These are phyloP conservation scores for Trididemnum nubilum DNA, from an alignment of 23 tunicate genomes.

Conservation along the genomic window DNA sequence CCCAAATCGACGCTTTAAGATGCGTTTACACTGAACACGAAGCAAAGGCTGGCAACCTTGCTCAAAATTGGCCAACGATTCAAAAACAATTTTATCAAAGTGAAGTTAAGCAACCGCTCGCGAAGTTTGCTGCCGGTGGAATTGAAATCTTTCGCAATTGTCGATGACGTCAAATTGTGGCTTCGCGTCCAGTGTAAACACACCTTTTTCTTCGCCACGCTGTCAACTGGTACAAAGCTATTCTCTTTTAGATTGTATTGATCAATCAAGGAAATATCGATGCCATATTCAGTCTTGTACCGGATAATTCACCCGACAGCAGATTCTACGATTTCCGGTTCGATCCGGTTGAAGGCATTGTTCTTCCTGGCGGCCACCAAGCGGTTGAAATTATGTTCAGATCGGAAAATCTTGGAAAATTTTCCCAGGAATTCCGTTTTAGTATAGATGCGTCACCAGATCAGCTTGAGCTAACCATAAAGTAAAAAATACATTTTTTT, in stretches of 20 bases:
- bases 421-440: conserved; percentile 70
- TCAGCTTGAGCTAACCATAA: conserved; percentile 46
- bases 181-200: no score
- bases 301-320: conserved; percentile 42
- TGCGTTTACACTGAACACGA: no score
- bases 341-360: conserved; percentile 88
- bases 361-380: conserved; percentile 87
- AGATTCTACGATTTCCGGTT: conserved; percentile 68
- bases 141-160: no score
- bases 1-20: no score
- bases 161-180: no score
- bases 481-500: conserved; percentile 44
- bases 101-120: no score
- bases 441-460: conserved; percentile 83
- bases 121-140: no score
- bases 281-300: conserved; percentile 78
- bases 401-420: conserved; percentile 70
- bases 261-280: conserved; percentile 95
- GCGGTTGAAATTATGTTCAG: conserved; percentile 73
- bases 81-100: no score
- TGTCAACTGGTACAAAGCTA: no score
- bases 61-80: no score
- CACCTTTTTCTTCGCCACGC: no score
- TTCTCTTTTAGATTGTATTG: conserved; percentile 66
- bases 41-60: no score